Conservation (phyloP, 92 coral and sea anemone species). For the Pocillopora meandrina region DNA sequence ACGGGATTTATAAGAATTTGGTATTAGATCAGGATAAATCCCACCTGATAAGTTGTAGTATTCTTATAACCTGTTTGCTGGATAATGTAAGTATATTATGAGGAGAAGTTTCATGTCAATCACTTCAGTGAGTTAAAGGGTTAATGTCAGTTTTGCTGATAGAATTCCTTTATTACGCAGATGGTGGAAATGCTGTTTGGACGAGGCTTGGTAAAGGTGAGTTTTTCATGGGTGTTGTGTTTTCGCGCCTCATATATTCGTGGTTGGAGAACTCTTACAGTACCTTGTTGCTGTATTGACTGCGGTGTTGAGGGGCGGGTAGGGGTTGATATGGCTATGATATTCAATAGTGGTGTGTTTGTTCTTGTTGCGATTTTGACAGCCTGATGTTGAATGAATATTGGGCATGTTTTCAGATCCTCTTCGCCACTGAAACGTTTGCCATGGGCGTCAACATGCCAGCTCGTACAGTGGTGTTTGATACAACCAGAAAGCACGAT, state of each 20-base stretch:
- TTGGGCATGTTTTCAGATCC: slow-evolving; percentile 57
- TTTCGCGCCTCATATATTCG: neutral
- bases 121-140: too few species aligned
- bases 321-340: too few species aligned
- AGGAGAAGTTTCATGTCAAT: neutral
- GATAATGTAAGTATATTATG: neutral
- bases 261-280: too few species aligned
- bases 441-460: slow-evolving; percentile 99
- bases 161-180: slow-evolving; percentile 36
- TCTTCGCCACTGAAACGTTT: slow-evolving; percentile 98
- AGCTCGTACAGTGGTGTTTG: slow-evolving; percentile 93
- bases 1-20: too few species aligned
- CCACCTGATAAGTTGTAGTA: too few species aligned
- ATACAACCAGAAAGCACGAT: slow-evolving; percentile 87
- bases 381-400: too few species aligned
- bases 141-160: too few species aligned
- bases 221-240: neutral
- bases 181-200: slow-evolving; percentile 96
- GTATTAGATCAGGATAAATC: too few species aligned
- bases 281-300: too few species aligned
- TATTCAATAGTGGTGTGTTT: neutral
- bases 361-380: too few species aligned
- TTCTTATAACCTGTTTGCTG: too few species aligned
- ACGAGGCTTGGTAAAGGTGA: slow-evolving; percentile 86
- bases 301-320: too few species aligned